Conservation (phyloP, 2,797 vertebrate species). For the Natrix natrix region DNA sequence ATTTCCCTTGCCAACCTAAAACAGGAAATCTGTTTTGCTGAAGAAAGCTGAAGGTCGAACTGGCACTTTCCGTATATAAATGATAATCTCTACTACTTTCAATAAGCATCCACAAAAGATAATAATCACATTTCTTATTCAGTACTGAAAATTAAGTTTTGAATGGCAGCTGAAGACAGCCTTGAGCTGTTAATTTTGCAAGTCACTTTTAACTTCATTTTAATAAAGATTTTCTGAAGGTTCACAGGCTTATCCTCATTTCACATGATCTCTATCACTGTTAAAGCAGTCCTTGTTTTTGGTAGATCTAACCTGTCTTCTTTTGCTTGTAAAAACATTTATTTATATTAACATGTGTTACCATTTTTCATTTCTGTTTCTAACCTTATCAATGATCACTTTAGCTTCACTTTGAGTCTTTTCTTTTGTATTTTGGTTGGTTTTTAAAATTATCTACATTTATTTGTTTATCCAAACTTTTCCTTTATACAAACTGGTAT, state of each 20-base stretch:
- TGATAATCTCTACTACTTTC: not conserved
- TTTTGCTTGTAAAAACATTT: not conserved
- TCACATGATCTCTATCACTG: not conserved
- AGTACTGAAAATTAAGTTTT: conserved; percentile 19
- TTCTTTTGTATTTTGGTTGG: not conserved
- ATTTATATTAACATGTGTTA: not conserved
- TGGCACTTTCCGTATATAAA: not conserved
- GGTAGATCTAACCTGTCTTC: not conserved
- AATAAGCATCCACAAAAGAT: not conserved
- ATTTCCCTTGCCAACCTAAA: not conserved
- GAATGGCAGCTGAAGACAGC: not conserved
- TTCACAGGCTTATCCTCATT: not conserved
- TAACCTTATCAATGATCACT: not conserved
- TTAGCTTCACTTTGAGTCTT: not conserved
- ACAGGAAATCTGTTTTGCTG: not conserved
- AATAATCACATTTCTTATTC: conserved; percentile 5
- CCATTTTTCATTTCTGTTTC: conserved; percentile 9
- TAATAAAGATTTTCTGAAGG: not conserved
- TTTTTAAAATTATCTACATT: conserved; percentile 13
- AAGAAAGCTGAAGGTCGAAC: not conserved
- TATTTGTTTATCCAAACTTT: conserved; percentile 4
- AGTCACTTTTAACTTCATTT: not conserved
- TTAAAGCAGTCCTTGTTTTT: not conserved
- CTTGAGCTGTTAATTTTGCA: conserved; percentile 23
- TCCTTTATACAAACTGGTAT: not conserved